These are phyloP conservation scores for Gasterosteus nipponicus DNA, from an alignment of 2,113 vertebrate genomes.

Conservation along the genomic window DNA sequence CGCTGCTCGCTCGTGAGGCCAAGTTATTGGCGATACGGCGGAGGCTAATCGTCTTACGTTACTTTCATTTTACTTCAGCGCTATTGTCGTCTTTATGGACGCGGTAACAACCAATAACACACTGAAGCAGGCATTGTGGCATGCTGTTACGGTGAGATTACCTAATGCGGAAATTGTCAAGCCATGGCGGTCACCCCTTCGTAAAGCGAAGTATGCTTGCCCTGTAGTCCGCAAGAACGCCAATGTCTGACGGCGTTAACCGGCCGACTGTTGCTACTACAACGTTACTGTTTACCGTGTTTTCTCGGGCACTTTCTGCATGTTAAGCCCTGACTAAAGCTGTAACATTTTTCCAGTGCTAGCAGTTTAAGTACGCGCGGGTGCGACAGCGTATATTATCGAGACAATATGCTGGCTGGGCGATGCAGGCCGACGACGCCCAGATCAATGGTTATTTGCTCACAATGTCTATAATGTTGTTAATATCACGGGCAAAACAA, in stretches of 20 bases:
- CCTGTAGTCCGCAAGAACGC: too few species aligned
- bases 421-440: constrained; percentile 25
- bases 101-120: rapidly evolving
- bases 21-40: not conserved
- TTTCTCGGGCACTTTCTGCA: rapidly evolving
- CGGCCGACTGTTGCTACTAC: too few species aligned
- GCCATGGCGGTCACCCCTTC: too few species aligned
- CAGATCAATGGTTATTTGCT: not conserved
- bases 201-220: too few species aligned
- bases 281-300: rapidly evolving
- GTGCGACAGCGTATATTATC: rapidly evolving
- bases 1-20: rapidly evolving
- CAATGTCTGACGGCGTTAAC: constrained; percentile 27
- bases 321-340: rapidly evolving
- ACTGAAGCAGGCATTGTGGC: rapidly evolving
- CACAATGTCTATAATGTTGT: not conserved
- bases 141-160: too few species aligned
- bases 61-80: rapidly evolving
- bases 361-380: too few species aligned
- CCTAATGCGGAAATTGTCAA: too few species aligned
- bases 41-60: not conserved
- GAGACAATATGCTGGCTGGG: too few species aligned
- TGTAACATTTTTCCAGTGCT: rapidly evolving
- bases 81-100: too few species aligned
- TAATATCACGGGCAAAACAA: not conserved